These are phyloP conservation scores for Dallia pectoralis DNA, from an alignment of 2,797 vertebrate species.

Conservation along the genomic window DNA sequence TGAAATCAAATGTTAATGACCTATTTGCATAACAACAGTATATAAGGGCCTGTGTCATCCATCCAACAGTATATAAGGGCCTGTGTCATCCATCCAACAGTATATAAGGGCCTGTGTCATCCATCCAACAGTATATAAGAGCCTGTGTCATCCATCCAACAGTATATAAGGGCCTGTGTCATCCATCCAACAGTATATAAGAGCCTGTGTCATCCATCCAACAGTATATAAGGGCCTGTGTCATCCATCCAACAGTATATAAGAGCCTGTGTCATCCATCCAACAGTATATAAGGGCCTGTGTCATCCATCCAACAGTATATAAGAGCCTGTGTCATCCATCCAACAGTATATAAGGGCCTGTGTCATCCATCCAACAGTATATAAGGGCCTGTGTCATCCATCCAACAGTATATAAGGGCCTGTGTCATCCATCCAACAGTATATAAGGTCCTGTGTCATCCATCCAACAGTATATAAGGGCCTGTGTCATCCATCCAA, in stretches of 20 bases:
- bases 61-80: background rate
- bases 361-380: too few relatives aligned
- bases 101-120: background rate
- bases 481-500: too few relatives aligned
- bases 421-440: too few relatives aligned
- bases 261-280: background rate
- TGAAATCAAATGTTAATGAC: background rate
- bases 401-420: too few relatives aligned
- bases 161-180: background rate
- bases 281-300: background rate
- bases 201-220: background rate
- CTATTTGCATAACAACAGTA: conserved; percentile 2
- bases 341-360: too few relatives aligned
- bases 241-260: background rate
- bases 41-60: background rate
- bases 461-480: too few relatives aligned
- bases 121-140: background rate
- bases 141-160: background rate
- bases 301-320: background rate
- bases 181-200: background rate
- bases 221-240: background rate
- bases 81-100: background rate
- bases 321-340: too few relatives aligned
- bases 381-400: too few relatives aligned
- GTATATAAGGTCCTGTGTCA: too few relatives aligned